Evolutionary conservation across 2,797 vertebrate species (phyloP).

Genomic region (Coracias cyanogaster): DNA sequence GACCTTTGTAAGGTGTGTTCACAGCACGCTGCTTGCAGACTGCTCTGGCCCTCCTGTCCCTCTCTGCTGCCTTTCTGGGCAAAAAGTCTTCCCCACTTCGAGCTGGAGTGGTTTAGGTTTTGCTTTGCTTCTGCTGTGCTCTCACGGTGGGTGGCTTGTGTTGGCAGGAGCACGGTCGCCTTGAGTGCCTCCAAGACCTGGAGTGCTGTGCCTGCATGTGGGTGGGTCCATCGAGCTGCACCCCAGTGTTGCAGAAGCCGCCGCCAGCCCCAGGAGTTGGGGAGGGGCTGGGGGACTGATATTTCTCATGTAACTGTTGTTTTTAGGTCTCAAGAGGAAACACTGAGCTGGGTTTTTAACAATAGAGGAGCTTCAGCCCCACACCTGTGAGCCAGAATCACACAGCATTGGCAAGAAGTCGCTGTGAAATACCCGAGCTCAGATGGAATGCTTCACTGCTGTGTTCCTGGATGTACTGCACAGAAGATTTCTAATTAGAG

Average conservation of each 20-base stretch:
- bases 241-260: fast-evolving
- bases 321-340: not conserved
- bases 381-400: fast-evolving
- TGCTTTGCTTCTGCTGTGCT: not conserved
- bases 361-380: not conserved
- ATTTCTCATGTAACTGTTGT: not conserved
- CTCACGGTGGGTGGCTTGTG: fast-evolving
- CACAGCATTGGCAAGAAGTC: not conserved
- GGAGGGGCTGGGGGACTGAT: not conserved
- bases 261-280: not conserved
- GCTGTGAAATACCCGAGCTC: not conserved
- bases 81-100: fast-evolving
- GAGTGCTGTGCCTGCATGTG: not conserved
- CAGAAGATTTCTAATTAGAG: not conserved
- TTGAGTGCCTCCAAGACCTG: not conserved
- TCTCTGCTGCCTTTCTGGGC: not conserved
- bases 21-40: fast-evolving
- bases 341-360: not conserved
- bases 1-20: not conserved
- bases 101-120: fast-evolving
- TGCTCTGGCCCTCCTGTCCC: not conserved
- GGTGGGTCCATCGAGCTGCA: fast-evolving
- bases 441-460: not conserved
- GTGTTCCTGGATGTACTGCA: not conserved
- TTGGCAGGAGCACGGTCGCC: fast-evolving